A percentile compares a stretch with the other conserved stretches of the same genome.
phyloP scores from a whole-genome alignment of 2,113 vertebrate species.

The Promerops cafer region DNA sequence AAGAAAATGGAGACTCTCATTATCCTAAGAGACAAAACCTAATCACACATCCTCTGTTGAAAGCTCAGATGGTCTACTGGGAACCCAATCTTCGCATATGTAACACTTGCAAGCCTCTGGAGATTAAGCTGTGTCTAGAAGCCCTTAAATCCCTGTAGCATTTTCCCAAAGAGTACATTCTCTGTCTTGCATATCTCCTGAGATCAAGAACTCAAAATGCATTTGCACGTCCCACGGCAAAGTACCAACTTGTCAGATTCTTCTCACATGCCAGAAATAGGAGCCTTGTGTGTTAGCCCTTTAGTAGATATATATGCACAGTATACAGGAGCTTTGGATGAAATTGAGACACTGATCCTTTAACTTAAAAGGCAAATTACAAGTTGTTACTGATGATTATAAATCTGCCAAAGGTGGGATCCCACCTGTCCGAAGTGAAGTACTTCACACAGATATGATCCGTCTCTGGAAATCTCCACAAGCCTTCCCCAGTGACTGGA shows the following conservation, averaged over 20 bases:
- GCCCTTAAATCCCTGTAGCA: not conserved
- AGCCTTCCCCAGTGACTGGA: not conserved
- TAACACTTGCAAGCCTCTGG: not conserved
- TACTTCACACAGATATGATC: not conserved
- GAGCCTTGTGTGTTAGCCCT: not conserved
- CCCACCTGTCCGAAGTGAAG: not conserved
- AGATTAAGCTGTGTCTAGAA: not conserved
- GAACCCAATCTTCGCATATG: not conserved
- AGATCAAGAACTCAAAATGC: not conserved
- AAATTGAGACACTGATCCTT: not conserved
- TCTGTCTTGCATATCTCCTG: not conserved
- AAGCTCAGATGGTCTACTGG: not conserved
- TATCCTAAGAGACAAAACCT: not conserved
- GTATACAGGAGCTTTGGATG: not conserved
- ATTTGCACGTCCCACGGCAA: not conserved
- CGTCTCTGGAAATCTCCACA: not conserved
- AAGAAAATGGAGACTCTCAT: not conserved
- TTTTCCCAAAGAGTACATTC: not conserved
- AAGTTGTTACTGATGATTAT: not conserved
- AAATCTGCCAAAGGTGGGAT: not conserved
- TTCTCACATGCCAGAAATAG: not conserved
- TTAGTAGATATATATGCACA: not conserved
- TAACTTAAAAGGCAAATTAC: not conserved
- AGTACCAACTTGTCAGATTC: not conserved
- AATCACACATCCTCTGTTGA: not conserved